These are phyloP conservation scores for Hemichromis elongatus DNA, from an alignment of 2,113 vertebrate species.

Conservation along the genomic window DNA sequence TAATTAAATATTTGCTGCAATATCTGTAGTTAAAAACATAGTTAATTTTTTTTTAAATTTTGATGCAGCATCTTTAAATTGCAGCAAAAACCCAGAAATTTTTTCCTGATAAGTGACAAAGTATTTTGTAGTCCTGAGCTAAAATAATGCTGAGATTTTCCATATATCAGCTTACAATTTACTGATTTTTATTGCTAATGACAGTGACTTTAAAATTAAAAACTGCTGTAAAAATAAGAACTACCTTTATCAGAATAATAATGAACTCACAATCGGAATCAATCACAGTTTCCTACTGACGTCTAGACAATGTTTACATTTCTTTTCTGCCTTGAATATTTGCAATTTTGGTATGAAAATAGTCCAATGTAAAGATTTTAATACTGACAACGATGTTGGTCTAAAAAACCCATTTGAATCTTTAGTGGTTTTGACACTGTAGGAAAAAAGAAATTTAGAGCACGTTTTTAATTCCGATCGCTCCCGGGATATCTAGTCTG, in stretches of 20 bases:
- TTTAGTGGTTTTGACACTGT: neutral
- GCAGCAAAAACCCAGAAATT: neutral
- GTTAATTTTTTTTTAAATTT: too few species aligned
- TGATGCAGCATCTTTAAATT: neutral
- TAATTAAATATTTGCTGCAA: neutral
- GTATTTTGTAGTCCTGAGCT: neutral
- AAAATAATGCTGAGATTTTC: neutral
- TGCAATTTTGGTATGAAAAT: neutral
- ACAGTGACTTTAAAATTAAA: neutral
- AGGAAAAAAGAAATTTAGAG: slow-evolving; percentile 4
- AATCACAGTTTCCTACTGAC: neutral
- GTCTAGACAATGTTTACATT: neutral
- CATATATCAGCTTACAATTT: neutral
- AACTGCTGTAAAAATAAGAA: neutral
- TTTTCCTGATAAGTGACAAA: neutral
- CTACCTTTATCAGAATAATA: neutral
- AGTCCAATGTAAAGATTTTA: neutral
- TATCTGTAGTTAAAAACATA: too few species aligned
- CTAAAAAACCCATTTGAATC: neutral
- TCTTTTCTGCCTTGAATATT: neutral
- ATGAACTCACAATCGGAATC: neutral
- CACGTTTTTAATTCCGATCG: slow-evolving; percentile 15
- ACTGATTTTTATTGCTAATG: neutral
- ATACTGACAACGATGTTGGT: neutral
- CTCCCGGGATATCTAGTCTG: slow-evolving; percentile 17